phyloP scores from a whole-genome alignment of 92 coral and sea anemone species.

The Palythoa caribaeorum region DNA sequence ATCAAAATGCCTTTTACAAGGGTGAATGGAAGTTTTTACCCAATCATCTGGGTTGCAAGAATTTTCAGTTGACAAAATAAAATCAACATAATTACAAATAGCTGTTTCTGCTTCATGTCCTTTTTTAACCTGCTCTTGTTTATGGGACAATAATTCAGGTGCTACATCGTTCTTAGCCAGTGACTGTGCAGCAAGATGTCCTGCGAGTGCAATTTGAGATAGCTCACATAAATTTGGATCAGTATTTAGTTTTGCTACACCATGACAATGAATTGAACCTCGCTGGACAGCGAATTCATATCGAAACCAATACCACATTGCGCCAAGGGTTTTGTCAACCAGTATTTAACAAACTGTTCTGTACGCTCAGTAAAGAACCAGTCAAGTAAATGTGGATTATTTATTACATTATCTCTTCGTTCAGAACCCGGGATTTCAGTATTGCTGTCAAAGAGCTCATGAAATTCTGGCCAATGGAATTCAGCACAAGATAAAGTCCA shows the following conservation, averaged over 20 bases:
- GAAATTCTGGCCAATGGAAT: conserved; percentile 35
- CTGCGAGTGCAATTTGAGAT: conserved; percentile 56
- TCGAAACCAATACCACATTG: conserved; percentile 73
- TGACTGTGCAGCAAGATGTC: conserved; percentile 37
- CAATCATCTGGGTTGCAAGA: conserved; percentile 43
- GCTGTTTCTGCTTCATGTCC: conserved; percentile 55
- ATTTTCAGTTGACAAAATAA: conserved; percentile 52
- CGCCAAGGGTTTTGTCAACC: conserved; percentile 62
- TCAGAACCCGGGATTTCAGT: not conserved
- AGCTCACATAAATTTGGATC: conserved; percentile 74
- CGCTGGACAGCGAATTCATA: conserved; percentile 77
- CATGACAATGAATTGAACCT: conserved; percentile 83
- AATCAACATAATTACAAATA: conserved; percentile 59
- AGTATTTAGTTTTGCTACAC: conserved; percentile 69
- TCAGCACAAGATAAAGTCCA: conserved; percentile 51
- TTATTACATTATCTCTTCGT: not conserved
- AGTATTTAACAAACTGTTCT: conserved; percentile 68
- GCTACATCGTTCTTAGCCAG: not conserved
- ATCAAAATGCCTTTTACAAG: conserved; percentile 56
- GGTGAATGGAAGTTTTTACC: conserved; percentile 53
- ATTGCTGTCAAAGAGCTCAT: not conserved
- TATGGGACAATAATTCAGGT: not conserved
- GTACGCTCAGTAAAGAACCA: conserved; percentile 73
- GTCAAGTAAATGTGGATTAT: conserved; percentile 17
- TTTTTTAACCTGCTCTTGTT: conserved; percentile 50